Evolutionary conservation across 2,113 vertebrate species (phyloP), one percentile per base, ranked within the genome.

Genomic region (Phalacrocorax carbo): DNA sequence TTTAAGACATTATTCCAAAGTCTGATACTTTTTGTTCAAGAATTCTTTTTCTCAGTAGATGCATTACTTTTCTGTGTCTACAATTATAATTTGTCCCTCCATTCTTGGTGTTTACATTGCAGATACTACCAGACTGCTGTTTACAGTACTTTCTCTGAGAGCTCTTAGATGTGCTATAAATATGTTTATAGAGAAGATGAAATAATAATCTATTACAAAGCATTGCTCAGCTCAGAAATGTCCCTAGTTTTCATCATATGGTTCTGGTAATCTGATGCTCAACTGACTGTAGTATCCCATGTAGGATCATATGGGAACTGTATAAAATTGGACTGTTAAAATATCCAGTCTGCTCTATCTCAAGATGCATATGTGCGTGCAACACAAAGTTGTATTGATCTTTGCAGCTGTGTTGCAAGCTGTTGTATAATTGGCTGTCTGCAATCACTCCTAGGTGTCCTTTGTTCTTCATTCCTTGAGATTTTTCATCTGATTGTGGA

Each of bases 381-480:
- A 93, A 52, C n/a, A 49, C 29, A 36, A 64, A 75, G 42, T 69
- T 76, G 61, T 75, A 91, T 30, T 79, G 72, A 84, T 82, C 57
- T 93, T 75, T 57, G 52, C 86, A 94, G 88, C 91, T 95, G 77
- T 72, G 61, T 82, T 76, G 65, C 77, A 76, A 89, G 86, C 69
- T 93, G 70, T 57, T 64, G 44, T 23, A 40, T 93, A 77, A 73
- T 36, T 88, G 68, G 17, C 55, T 92, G 66, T 60, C 80, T 93
- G 57, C 69, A 82, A 25, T 86, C 52, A 64, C 69, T 94, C 52
- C 40, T 89, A 92, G 83, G 70, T 84, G 77, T 86, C 57, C 82
- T 95, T 95, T 94, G 82, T 86, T 93, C 86, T 84, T 94, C 27
- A 7, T 75, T 95, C 48, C 65, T 78, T 81, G 54, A 85, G 16